Base-by-base conservation (phyloP, 2,797 vertebrate species). In the Danio aesculapii region DNA sequence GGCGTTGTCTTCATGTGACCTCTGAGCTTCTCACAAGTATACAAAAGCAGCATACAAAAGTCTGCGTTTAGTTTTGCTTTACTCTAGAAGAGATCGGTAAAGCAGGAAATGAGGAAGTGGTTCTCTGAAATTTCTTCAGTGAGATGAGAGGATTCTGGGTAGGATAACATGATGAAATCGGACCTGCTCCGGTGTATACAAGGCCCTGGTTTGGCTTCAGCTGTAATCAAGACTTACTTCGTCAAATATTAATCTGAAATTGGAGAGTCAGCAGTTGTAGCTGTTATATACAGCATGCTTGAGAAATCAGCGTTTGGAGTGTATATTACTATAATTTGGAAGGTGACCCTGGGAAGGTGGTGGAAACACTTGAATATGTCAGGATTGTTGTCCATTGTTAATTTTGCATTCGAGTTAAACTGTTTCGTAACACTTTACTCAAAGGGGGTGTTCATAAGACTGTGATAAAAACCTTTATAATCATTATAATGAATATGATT, bases 261-360 rank as follows among this genome's bases (percentile, higher is more conserved):
- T 17, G 55, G 67, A 77, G 77, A 87, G 84, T 87, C 84, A 69
- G 68, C 80, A 85, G 57, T 83, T 80, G 85, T 76, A 82, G 84
- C 82, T 86, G 87, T 86, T 87, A 84, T 84, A 83, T 87, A 85
- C 76, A 83, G 84, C 85, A 82, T 8, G 46, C 47, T 86, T 55
- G 16, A 85, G 81, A 77, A 19, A 75, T 87, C 82, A 59, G 86
- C 86, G 89, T 86, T 89, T 88, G 86, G 84, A 82, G 83, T 83
- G 77, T 88, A 87, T 90, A 88, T 89, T 88, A 90, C 85, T 87
- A 79, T 87, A 83, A 90, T 90, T 87, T 55, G 19, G 63, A 80
- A 74, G 81, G 49, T 85, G 81, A 83, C 81, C 72, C 43, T 66
- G n/a, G 44, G 30, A 59, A 49, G 52, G 59, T 73, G 53, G 12